These are phyloP conservation scores for Mustela lutreola DNA, from an alignment of 2,113 vertebrate species.

Conservation along the genomic window DNA sequence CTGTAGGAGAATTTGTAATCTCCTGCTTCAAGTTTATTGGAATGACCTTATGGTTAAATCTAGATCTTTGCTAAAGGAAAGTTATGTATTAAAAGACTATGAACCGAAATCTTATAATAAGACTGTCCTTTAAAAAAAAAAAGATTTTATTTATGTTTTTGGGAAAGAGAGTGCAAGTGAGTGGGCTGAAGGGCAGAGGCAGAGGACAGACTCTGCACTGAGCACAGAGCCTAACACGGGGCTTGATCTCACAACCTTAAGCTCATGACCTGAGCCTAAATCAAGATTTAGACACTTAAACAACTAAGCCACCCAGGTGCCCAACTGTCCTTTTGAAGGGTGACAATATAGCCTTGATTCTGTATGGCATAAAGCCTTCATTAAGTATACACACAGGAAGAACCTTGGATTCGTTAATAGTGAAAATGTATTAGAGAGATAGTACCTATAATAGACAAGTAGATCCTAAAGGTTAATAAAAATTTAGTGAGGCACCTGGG, in stretches of 20 bases:
- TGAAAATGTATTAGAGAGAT: not conserved
- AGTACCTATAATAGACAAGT: not conserved
- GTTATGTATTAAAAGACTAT: not conserved
- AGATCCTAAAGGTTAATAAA: not conserved
- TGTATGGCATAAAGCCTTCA: not conserved
- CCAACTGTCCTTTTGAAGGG: not conserved
- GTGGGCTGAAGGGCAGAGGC: too few relatives aligned
- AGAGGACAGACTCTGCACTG: too few relatives aligned
- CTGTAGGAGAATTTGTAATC: not conserved
- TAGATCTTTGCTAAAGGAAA: not conserved
- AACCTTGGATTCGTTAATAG: not conserved
- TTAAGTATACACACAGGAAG: not conserved
- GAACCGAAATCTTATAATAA: not conserved
- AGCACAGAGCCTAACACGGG: too few relatives aligned
- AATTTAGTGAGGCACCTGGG: not conserved
- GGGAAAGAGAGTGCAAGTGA: too few relatives aligned
- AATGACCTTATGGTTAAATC: not conserved
- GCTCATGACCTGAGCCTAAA: too few relatives aligned
- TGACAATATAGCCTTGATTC: not conserved
- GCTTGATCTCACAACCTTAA: too few relatives aligned
- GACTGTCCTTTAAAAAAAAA: too few relatives aligned
- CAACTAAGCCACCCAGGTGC: too few relatives aligned
- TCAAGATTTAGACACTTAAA: too few relatives aligned
- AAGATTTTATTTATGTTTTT: too few relatives aligned
- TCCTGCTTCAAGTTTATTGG: not conserved